These are phyloP conservation scores for Asarcornis scutulata DNA, from an alignment of 2,113 vertebrate genomes.

Conservation along the genomic window DNA sequence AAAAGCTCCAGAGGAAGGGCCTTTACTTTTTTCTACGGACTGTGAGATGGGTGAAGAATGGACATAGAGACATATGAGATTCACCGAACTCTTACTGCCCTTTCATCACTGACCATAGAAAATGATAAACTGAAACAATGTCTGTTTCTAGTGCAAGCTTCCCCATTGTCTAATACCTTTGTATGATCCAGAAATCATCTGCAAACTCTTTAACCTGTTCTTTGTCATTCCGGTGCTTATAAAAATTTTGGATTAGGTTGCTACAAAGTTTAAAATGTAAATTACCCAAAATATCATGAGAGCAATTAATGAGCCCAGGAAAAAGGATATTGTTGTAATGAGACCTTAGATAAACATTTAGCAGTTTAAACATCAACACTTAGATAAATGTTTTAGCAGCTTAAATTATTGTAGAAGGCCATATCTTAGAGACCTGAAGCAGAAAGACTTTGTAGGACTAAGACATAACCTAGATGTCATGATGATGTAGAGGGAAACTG, in stretches of 20 bases:
- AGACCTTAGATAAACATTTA: background rate
- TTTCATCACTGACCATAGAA: background rate
- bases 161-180: background rate
- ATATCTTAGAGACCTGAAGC: background rate
- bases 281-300: background rate
- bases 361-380: background rate
- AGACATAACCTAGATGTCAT: background rate
- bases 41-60: background rate
- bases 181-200: background rate
- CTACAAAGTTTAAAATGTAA: background rate
- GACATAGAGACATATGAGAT: background rate
- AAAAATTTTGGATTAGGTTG: background rate
- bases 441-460: background rate
- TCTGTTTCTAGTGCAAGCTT: background rate
- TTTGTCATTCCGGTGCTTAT: background rate
- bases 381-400: background rate
- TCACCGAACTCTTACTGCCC: background rate
- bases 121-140: background rate
- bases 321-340: background rate
- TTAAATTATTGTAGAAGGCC: background rate
- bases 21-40: background rate
- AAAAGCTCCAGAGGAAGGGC: background rate
- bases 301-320: background rate
- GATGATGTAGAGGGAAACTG: background rate
- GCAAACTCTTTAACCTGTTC: background rate